A percentile compares a stretch with the other conserved stretches of the same genome.
Evolutionary conservation across 2,113 vertebrate species (phyloP).

Genomic region (Potamarius usumacintae): DNA sequence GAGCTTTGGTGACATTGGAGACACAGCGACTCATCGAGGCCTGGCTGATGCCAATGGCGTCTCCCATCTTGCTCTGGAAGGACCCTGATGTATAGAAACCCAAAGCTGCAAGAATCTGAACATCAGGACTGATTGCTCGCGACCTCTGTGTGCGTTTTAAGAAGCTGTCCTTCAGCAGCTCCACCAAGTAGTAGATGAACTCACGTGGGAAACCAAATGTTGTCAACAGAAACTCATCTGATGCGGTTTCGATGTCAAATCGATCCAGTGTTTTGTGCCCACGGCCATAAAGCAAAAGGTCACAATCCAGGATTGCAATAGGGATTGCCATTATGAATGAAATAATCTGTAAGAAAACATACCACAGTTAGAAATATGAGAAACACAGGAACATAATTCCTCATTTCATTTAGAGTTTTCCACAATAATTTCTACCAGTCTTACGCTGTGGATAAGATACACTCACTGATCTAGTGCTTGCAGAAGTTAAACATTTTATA

Average conservation of each 20-base stretch:
- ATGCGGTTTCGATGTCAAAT: constrained; percentile 88
- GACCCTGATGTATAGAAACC: constrained; percentile 97
- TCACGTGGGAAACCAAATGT: constrained; percentile 90
- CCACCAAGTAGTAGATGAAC: constrained; percentile 91
- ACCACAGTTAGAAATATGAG: not conserved
- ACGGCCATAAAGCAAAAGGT: constrained; percentile 90
- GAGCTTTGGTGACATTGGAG: constrained; percentile 88
- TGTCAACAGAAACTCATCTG: constrained; percentile 84
- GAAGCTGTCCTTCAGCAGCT: constrained; percentile 81
- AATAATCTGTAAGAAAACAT: not conserved
- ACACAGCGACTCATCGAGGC: constrained; percentile 98
- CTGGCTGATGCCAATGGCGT: constrained; percentile 95
- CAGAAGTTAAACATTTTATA: not conserved
- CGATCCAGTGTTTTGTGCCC: constrained; percentile 91
- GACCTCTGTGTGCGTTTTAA: constrained; percentile 90
- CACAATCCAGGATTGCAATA: constrained; percentile 90
- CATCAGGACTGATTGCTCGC: constrained; percentile 93
- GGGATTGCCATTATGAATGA: constrained; percentile 82
- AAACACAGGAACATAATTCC: not conserved
- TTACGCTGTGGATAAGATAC: not conserved
- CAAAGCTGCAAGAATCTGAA: constrained; percentile 91
- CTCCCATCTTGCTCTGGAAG: constrained; percentile 95
- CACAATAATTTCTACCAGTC: not conserved
- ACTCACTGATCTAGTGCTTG: not conserved
- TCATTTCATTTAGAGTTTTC: not conserved